Evolutionary conservation across 2,797 vertebrate genomes (phyloP), one percentile per base, ranked within the genome.

Genomic region (Pangasius krempfi): DNA sequence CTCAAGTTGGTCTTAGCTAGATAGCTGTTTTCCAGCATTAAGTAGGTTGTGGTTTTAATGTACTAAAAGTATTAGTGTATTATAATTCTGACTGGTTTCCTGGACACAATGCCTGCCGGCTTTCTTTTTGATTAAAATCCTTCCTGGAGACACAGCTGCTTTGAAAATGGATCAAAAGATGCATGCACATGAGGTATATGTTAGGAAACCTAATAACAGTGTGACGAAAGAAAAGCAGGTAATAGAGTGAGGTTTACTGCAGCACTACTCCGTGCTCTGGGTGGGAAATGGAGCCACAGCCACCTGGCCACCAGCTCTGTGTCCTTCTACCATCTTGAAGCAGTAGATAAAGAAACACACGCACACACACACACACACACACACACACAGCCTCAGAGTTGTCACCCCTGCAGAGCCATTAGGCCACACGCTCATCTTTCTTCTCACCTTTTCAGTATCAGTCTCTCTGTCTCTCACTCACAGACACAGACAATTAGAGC

Each of bases 251-350:
- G 44, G n/a, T 66, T n/a, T 14, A 30, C 25, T 20, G 70, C 56
- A 20, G 9, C 37, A 33, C 44, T 33, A 37, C 37, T 62, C 54
- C 7, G 1, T 56, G 72, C 5, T 47, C 5, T 9, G 64, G 16
- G 33, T 84, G 75, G 54, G n/a, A 56, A 50, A 83, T 54, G 18
- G 37, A 86, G 37, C 18, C 37, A 54, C 66, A 86, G 75, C n/a
- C 16, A 72, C 27, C 68, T 64, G 64, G 80, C 58, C 58, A 84
- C 20, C 27, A 83, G 72, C 37, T 33, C 27, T 66, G 58, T 58
- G 60, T 75, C 37, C 20, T 70, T 87, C 60, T 78, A 54, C 78
- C 84, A 76, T 86, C 84, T 89, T 87, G 88, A 78, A 89, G 22
- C 20, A 84, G 52, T 62, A 84, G 88, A 87, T 84, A 89, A 89